Conservation (phyloP, 2,888 invertebrate genomes). For the Lysandra coridon region DNA sequence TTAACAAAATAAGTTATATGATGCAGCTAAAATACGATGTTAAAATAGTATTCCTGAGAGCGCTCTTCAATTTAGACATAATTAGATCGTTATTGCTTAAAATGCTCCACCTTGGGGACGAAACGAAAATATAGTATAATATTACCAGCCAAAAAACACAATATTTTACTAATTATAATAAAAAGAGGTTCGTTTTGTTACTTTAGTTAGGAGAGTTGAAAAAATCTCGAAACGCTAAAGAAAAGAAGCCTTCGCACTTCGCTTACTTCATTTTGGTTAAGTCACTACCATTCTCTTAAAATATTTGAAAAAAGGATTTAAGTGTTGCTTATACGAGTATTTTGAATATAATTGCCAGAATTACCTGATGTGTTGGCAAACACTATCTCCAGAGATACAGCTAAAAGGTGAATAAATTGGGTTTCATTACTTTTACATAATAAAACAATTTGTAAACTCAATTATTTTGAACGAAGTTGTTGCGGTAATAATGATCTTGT, state of each 20-base stretch:
- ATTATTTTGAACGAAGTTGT: constrained; percentile 3
- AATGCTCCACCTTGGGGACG: neutral
- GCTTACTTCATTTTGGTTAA: too few relatives aligned
- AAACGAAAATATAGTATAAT: neutral
- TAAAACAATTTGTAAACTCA: constrained; percentile 3
- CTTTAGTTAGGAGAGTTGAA: too few relatives aligned
- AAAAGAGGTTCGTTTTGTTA: too few relatives aligned
- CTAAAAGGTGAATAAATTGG: neutral
- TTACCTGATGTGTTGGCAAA: neutral
- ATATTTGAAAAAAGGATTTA: neutral
- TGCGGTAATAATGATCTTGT: constrained; percentile 12
- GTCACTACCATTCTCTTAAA: neutral
- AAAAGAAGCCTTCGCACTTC: too few relatives aligned
- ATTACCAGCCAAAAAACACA: neutral
- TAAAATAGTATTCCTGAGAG: constrained; percentile 6
- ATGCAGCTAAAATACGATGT: neutral
- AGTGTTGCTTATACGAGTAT: neutral
- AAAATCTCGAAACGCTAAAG: too few relatives aligned
- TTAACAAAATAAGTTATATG: neutral
- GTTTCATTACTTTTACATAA: constrained; percentile 11
- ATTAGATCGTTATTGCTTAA: constrained; percentile 10
- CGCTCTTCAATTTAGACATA: constrained; percentile 11
- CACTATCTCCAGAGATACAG: neutral
- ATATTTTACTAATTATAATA: too few relatives aligned
- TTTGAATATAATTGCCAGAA: neutral